Base-by-base conservation (phyloP, 2,797 vertebrate species). In the Dicrostonyx torquatus region DNA sequence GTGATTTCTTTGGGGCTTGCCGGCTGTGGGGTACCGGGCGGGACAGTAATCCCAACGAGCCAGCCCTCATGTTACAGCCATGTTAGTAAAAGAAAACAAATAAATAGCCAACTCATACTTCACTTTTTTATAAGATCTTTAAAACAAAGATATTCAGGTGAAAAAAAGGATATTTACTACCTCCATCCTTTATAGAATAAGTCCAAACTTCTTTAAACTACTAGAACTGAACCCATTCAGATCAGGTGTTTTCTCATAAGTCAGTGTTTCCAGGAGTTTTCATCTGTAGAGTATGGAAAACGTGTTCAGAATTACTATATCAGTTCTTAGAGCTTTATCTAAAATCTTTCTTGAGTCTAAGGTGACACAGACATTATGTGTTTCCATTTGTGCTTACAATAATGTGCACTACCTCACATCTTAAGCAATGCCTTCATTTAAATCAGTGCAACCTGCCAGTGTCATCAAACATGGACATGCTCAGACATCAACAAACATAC, bases 1-100 rank as follows among this genome's bases (percentile, higher is more conserved):
- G n/a, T n/a, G n/a, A n/a, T n/a, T n/a, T n/a, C n/a, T n/a, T n/a
- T n/a, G n/a, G n/a, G n/a, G n/a, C n/a, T n/a, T n/a, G n/a, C n/a
- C n/a, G n/a, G n/a, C n/a, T n/a, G n/a, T n/a, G n/a, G n/a, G n/a
- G n/a, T n/a, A n/a, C n/a, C n/a, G n/a, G n/a, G n/a, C n/a, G n/a
- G n/a, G n/a, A n/a, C n/a, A n/a, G n/a, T n/a, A n/a, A n/a, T n/a
- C n/a, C n/a, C n/a, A n/a, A n/a, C n/a, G n/a, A n/a, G n/a, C n/a
- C n/a, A n/a, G n/a, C n/a, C n/a, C n/a, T n/a, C n/a, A n/a, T n/a
- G n/a, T n/a, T n/a, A n/a, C n/a, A n/a, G 66, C 43, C 82, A 34
- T n/a, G 60, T 64, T 95, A 55, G 58, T 77, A 86, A 97, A 96
- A 91, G 11, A 85, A 55, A 73, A 9, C 31, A 62, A 6, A 86